Evolutionary conservation across 2,797 vertebrate genomes (phyloP), one percentile per base, ranked within the genome.

Genomic region (Discoglossus pictus): DNA sequence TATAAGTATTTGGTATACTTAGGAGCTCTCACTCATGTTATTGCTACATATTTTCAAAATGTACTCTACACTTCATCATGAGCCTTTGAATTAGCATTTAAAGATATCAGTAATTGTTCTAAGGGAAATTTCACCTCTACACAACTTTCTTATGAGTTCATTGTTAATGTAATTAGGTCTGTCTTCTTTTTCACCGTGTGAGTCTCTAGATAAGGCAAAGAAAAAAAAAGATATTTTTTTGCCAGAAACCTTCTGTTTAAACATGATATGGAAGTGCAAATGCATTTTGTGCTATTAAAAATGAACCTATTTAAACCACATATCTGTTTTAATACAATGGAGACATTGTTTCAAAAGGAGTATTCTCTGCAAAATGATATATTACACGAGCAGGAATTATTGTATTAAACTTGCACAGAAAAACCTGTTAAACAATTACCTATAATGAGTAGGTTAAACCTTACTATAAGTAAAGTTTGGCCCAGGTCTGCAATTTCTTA

Each of bases 31-130:
- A 76, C 75, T 54, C 77, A 36, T 51, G 54, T 2, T 61, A 46
- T 62, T 80, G 66, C 78, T 76, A 73, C 2, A 11, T 78, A 50
- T 75, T 79, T 81, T 77, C 74, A 59, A 75, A 79, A 70, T 74
- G 31, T 51, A 23, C 43, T 74, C 46, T 72, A 35, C 12, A n/a
- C 17, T 78, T 80, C 72, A 76, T 54, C 42, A 58, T 77, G 72
- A 76, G 13, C 74, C 18, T 83, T 50, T 77, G 66, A 79, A 83
- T 82, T 83, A 83, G 47, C 39, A 65, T 74, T 67, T 69, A 56
- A 69, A 73, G 76, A 84, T 82, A 83, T 35, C 39, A 76, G 38
- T 82, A 86, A 86, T 82, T 84, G 73, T 84, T 86, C 82, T 81
- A 82, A 81, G 76, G 74, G 83, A 81, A 79, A 79, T 81, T 83